Conservation (phyloP, 2,113 vertebrate genomes). For the Nicator chloris region DNA sequence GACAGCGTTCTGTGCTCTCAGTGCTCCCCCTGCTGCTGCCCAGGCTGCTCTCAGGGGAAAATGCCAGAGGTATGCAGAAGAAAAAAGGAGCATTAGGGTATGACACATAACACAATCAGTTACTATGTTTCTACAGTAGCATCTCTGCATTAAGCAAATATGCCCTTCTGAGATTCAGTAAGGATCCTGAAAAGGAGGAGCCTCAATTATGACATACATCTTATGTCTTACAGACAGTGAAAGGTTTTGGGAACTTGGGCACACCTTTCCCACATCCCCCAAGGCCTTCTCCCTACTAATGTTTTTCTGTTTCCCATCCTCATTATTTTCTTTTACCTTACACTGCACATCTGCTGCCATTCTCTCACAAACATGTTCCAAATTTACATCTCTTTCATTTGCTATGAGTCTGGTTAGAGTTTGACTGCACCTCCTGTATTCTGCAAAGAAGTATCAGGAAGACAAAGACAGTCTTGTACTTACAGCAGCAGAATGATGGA, state of each 20-base stretch:
- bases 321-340: neutral
- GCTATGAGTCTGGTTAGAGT: neutral
- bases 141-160: neutral
- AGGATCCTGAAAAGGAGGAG: neutral
- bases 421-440: neutral
- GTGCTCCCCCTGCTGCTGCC: constrained; percentile 31
- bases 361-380: neutral
- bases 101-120: neutral
- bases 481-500: neutral
- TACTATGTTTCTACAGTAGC: neutral
- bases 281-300: neutral
- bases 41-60: neutral
- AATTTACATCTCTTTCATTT: neutral
- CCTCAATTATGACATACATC: neutral
- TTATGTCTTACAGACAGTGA: neutral
- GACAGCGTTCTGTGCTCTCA: neutral
- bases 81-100: neutral
- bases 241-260: neutral
- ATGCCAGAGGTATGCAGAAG: neutral
- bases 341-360: neutral
- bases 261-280: neutral
- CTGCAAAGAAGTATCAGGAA: neutral
- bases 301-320: neutral
- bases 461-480: neutral
- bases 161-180: neutral